Base-by-base conservation (phyloP, 2,113 vertebrate genomes). In the Dendrocopos noguchii region DNA sequence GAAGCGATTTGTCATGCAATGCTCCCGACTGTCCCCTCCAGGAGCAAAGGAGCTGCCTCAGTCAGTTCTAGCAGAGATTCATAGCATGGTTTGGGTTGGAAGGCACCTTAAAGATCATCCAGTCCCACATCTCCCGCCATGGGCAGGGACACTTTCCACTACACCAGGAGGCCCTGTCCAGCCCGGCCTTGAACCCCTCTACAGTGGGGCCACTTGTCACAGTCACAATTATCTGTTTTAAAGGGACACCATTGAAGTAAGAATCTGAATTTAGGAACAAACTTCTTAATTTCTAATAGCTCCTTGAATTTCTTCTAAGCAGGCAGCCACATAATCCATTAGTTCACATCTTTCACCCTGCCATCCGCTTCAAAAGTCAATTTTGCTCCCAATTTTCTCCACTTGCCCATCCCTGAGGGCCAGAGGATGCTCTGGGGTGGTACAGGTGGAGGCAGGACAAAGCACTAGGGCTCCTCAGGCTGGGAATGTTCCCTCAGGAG, bases 31-130 rank as follows among this genome's bases (percentile, higher is more conserved):
- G 92, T 81, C 90, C 91, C 65, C 91, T 79, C 74, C 57, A 68
- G 94, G 72, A 93, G 88, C 70, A 80, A 76, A 81, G 93, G 84
- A 92, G 68, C 73, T 39, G 74, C 91, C 88, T 83, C 85, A 89
- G 64, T 79, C 60, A 22, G 16, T 50, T 83, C 75, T 93, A 25
- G 12, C 50, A 52, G 12, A 52, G 50, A 52, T 24, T 52, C 22
- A 25, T 25, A 52, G 50, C 50, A 52, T 52, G 50, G 50, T 25
- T 52, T 25, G 22, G 50, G 22, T 52, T 52, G 50, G 50, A 52
- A 52, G 50, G 50, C 22, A 25, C 11, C 50, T 52, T 52, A 24
- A 24, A 52, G 50, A 24, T 52, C 50, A 25, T 52, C 22, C 50
- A 52, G 50, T 24, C 25, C 50, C 50, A 52, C 50, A 52, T 52